Percentiles rank a stretch among this genome's conserved stretches.
Evolutionary conservation across 2,113 vertebrate genomes (phyloP).

Genomic region (Chrysochloris asiatica): DNA sequence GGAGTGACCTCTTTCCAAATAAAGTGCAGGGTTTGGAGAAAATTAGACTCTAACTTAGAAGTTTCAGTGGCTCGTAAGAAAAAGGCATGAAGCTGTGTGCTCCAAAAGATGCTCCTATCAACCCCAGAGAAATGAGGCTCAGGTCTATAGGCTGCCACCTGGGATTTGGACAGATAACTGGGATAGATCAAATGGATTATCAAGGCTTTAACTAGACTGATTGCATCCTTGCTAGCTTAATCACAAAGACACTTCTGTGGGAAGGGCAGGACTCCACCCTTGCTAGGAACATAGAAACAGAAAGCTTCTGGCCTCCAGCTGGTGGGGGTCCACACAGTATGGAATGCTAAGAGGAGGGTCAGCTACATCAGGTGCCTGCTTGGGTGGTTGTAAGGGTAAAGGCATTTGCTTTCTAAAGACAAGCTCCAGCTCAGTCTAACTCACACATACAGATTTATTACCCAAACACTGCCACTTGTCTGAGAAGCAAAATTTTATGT

Average conservation of each 20-base stretch:
- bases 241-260: slow-evolving; percentile 75
- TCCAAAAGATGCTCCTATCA: background rate
- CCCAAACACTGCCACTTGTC: slow-evolving; percentile 37
- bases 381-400: background rate
- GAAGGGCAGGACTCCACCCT: slow-evolving; percentile 57
- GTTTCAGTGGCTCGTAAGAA: slow-evolving; percentile 47
- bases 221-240: slow-evolving; percentile 82
- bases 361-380: background rate
- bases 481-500: slow-evolving; percentile 53
- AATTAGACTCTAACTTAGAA: slow-evolving; percentile 64
- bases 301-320: background rate
- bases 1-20: slow-evolving; percentile 37
- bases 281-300: slow-evolving; percentile 52
- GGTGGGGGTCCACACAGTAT: background rate
- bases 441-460: slow-evolving; percentile 37
- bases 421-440: slow-evolving; percentile 8
- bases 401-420: slow-evolving; percentile 36
- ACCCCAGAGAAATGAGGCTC: slow-evolving; percentile 62
- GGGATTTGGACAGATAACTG: slow-evolving; percentile 75
- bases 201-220: slow-evolving; percentile 83
- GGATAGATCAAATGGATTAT: slow-evolving; percentile 81
- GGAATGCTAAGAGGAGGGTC: background rate
- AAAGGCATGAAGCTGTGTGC: background rate
- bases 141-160: slow-evolving; percentile 26
- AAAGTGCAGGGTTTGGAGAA: slow-evolving; percentile 23